These are phyloP conservation scores for Neotoxoptera formosana DNA, from an alignment of 1,140 invertebrate genomes.

Conservation along the genomic window DNA sequence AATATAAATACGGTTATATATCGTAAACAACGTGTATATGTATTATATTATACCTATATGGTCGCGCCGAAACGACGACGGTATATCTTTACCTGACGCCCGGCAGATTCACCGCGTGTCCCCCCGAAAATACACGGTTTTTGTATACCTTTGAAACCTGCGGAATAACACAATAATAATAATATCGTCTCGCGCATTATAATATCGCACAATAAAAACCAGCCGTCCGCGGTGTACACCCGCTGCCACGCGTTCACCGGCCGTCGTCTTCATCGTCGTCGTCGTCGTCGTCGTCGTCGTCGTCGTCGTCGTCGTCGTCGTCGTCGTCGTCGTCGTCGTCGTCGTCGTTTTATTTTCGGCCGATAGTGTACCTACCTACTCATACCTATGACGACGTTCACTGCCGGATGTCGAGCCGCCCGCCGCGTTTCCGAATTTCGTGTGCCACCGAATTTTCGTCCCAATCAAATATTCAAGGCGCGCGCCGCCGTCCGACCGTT, in stretches of 20 bases:
- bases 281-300: too few species aligned
- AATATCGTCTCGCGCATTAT: neutral
- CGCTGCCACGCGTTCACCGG: neutral
- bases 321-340: neutral
- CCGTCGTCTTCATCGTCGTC: neutral
- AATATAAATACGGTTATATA: neutral
- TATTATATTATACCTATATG: neutral
- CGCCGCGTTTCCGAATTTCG: neutral
- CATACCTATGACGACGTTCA: too few species aligned
- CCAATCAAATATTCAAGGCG: neutral
- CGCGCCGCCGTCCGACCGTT: neutral
- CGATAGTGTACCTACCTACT: neutral
- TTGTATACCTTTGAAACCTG: slow-evolving; percentile 4
- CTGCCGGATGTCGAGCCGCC: neutral
- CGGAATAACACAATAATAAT: slow-evolving; percentile 7
- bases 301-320: neutral
- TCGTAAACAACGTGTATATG: neutral
- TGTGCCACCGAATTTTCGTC: neutral
- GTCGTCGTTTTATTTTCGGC: neutral
- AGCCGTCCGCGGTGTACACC: neutral
- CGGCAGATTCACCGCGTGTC: neutral
- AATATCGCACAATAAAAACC: slow-evolving; percentile 11
- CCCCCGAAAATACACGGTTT: slow-evolving; percentile 12
- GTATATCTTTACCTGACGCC: neutral
- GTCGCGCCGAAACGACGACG: neutral